Evolutionary conservation across 2,113 vertebrate species (phyloP), one percentile per base, ranked within the genome.

Genomic region (Cinclus cinclus): DNA sequence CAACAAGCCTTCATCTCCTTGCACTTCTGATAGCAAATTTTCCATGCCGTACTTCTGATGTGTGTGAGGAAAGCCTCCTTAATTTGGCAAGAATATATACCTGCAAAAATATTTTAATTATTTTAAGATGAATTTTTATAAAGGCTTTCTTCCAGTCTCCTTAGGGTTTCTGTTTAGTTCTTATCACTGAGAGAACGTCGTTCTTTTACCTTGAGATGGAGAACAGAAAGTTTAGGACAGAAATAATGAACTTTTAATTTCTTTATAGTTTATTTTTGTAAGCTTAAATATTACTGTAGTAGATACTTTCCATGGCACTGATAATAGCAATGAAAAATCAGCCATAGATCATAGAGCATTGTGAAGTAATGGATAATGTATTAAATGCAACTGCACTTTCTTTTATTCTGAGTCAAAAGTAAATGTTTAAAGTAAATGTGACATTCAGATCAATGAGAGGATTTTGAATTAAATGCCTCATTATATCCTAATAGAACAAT

Each of bases 371-470:
- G 63, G 4, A 24, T 49, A 87, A 44, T 20, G 19, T 82, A 80
- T 92, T 81, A 92, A 93, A 85, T 78, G n/a, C n/a, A 85, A 77
- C 11, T 33, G 8, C 60, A 58, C 46, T 93, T 83, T 12, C 7
- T 71, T 94, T 92, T 75, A 58, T 53, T 80, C 14, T 50, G 12
- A 67, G 9, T 60, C 49, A 82, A 80, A 13, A n/a, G n/a, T n/a
- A n/a, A n/a, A n/a, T n/a, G n/a, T 84, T 85, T 81, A 95, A 96
- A 92, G 97, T 82, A 53, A 81, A 68, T 18, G 37, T 94, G 89
- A 49, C 67, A 84, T 95, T 96, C 82, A 90, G 97, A 96, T 97
- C 85, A 91, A 91, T 92, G 87, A 80, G 77, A 81, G 92, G 44
- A 81, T 91, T 96, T 96, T 94, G 22, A 89, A 89, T 95, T 91